Evolutionary conservation across 2,888 invertebrate genomes (phyloP).

Genomic region (Rotaria sp.): DNA sequence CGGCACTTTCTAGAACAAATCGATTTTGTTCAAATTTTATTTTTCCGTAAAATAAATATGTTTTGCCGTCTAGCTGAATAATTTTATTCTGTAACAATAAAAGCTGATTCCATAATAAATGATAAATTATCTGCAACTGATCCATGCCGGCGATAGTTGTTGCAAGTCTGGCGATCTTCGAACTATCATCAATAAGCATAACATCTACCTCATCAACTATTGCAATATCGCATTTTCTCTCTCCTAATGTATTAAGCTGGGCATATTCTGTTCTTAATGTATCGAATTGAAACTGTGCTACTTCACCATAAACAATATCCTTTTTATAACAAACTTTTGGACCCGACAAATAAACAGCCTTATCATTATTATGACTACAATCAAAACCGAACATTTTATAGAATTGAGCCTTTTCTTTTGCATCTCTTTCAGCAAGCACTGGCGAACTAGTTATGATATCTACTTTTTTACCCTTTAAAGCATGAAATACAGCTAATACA

Average conservation of each 20-base stretch:
- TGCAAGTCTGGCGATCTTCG: too few relatives aligned
- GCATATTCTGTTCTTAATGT: constrained; percentile 37
- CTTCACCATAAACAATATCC: constrained; percentile 41
- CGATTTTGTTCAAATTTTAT: neutral
- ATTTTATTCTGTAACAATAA: neutral
- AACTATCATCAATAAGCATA: too few relatives aligned
- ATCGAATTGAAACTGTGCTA: constrained; percentile 41
- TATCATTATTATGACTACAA: constrained; percentile 33
- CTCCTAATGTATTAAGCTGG: constrained; percentile 34
- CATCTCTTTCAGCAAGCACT: constrained; percentile 41
- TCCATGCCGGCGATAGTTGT: constrained; percentile 39
- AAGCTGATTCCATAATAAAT: constrained; percentile 38
- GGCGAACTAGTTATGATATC: constrained; percentile 42
- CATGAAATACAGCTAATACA: constrained; percentile 47
- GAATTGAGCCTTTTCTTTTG: constrained; percentile 14
- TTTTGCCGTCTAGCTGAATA: neutral
- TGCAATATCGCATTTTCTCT: constrained; percentile 16
- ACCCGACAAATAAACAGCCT: constrained; percentile 26
- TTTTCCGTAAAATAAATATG: constrained; percentile 29
- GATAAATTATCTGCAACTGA: constrained; percentile 39
- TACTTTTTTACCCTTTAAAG: constrained; percentile 42
- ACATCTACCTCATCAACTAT: constrained; percentile 42
- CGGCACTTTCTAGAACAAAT: neutral
- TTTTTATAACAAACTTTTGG: constrained; percentile 36
- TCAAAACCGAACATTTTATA: constrained; percentile 3